Evolutionary conservation across 1,140 invertebrate genomes (phyloP).

Genomic region (Calephelis virginiensis): DNA sequence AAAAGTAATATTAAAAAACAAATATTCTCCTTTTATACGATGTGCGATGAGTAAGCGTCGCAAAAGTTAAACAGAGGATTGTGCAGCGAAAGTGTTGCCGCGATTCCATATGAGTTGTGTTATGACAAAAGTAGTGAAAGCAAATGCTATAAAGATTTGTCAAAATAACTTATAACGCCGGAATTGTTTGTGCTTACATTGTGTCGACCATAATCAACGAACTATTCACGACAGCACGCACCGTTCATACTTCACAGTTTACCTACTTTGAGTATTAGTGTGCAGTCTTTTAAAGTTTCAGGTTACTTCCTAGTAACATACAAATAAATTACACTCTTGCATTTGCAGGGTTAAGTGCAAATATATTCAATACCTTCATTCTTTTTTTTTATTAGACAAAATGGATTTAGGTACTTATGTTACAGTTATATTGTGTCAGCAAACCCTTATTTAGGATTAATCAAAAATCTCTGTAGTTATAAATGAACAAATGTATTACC

Average conservation of each 20-base stretch:
- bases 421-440: too few relatives aligned
- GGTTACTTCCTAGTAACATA: background rate
- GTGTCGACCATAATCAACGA: constrained; percentile 24
- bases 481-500: too few relatives aligned
- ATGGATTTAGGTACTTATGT: too few relatives aligned
- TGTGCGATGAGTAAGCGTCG: constrained; percentile 30
- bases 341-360: too few relatives aligned
- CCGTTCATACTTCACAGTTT: constrained; percentile 18
- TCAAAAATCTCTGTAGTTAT: too few relatives aligned
- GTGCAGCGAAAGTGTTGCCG: constrained; percentile 46
- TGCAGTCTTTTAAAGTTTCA: background rate
- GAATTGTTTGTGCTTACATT: constrained; percentile 30
- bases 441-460: too few relatives aligned
- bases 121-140: constrained; percentile 52
- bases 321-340: background rate
- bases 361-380: too few relatives aligned
- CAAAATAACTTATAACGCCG: constrained; percentile 34
- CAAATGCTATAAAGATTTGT: constrained; percentile 30
- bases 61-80: constrained; percentile 42
- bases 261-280: constrained; percentile 4
- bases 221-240: constrained; percentile 27
- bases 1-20: constrained; percentile 29
- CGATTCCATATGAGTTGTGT: constrained; percentile 23
- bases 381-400: too few relatives aligned
- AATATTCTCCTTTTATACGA: constrained; percentile 18